A percentile compares a stretch with the other conserved stretches of the same genome.
phyloP scores from a whole-genome alignment of 2,888 invertebrate species.

The Philereme transversata region DNA sequence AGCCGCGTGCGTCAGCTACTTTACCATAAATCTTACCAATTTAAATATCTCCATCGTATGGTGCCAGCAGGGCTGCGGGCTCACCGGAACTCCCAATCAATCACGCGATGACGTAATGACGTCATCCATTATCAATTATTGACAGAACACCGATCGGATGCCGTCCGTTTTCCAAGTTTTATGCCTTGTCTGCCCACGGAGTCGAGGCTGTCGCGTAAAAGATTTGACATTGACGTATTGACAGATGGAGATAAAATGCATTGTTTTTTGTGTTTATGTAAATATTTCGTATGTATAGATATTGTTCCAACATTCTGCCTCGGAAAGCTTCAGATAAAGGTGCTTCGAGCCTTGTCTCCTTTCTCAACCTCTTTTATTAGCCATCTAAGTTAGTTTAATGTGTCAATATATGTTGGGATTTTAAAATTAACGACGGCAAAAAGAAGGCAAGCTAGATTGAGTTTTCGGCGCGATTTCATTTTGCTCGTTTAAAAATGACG shows the following conservation, averaged over 20 bases:
- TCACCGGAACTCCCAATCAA: slow-evolving; percentile 71
- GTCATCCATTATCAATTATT: slow-evolving; percentile 83
- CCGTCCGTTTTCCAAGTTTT: slow-evolving; percentile 74
- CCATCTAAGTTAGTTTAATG: no score
- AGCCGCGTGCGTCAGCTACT: no score
- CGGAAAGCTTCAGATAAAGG: no score
- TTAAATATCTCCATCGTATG: slow-evolving; percentile 31
- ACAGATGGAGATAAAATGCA: slow-evolving; percentile 25
- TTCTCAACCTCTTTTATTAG: no score
- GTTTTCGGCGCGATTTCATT: no score
- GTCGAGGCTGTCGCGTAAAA: slow-evolving; percentile 24
- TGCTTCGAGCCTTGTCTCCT: no score
- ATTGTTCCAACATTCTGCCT: no score
- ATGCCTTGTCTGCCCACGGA: slow-evolving; percentile 51
- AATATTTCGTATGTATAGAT: no score
- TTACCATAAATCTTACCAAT: slow-evolving; percentile 33
- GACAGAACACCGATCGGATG: slow-evolving; percentile 74
- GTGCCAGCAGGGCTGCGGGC: slow-evolving; percentile 29
- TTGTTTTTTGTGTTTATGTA: slow-evolving; percentile 4
- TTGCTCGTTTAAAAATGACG: no score
- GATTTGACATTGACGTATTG: slow-evolving; percentile 21
- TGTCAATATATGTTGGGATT: no score
- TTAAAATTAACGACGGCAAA: no score
- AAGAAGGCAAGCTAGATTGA: no score
- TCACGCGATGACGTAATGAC: slow-evolving; percentile 78